Conservation (phyloP, 2,113 vertebrate species). For the Australoheros scitulus region DNA sequence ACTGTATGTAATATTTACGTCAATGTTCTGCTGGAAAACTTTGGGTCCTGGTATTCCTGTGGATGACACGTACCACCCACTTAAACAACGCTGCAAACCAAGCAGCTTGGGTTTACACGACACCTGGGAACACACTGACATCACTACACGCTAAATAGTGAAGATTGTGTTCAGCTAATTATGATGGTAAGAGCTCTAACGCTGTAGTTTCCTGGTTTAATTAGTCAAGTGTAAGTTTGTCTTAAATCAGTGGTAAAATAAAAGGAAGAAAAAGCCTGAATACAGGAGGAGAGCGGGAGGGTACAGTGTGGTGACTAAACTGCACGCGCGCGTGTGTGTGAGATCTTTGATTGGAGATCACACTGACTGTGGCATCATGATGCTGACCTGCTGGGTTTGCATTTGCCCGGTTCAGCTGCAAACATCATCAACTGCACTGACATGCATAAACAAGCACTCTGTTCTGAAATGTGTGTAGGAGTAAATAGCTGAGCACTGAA, state of each 20-base stretch:
- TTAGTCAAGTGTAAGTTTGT: not conserved
- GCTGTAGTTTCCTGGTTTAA: not conserved
- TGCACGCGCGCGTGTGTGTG: not conserved
- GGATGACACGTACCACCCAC: not conserved
- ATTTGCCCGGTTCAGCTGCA: not conserved
- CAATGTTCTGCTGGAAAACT: not conserved
- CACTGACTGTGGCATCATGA: slow-evolving; percentile 20
- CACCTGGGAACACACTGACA: not conserved
- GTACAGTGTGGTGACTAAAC: slow-evolving; percentile 24
- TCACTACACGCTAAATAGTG: not conserved
- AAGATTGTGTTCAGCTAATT: not conserved
- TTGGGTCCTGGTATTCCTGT: not conserved
- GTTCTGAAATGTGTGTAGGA: slow-evolving; percentile 14
- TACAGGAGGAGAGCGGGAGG: not conserved
- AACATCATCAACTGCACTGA: slow-evolving; percentile 8
- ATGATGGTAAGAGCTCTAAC: not conserved
- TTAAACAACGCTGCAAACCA: not conserved
- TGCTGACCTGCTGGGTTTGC: slow-evolving; percentile 31
- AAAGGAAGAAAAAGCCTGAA: not conserved
- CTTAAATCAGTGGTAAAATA: not conserved
- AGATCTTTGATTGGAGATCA: slow-evolving; percentile 29
- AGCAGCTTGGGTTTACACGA: not conserved
- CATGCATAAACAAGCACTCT: not conserved
- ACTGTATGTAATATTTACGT: not conserved
- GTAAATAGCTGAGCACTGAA: slow-evolving; percentile 10